Evolutionary conservation across 2,113 vertebrate genomes (phyloP).

Genomic region (Melanocharis versteri): DNA sequence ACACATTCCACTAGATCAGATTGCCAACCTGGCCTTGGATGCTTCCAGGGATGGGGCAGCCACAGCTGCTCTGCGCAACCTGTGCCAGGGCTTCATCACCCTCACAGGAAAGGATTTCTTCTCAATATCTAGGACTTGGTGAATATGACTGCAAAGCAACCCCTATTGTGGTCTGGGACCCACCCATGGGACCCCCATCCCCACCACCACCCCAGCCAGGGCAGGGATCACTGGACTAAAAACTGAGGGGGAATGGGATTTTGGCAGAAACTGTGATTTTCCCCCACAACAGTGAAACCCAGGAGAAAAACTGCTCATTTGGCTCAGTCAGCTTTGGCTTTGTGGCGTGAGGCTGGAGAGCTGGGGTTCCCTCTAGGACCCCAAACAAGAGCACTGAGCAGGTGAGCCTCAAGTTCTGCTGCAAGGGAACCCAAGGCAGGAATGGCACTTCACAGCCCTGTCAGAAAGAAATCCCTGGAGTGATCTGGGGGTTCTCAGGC

Average conservation of each 20-base stretch:
- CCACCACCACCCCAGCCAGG: accelerated
- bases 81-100: neutral
- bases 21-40: neutral
- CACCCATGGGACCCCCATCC: neutral
- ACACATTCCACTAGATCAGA: neutral
- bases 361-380: neutral
- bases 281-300: neutral
- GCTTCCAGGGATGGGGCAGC: neutral
- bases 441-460: neutral
- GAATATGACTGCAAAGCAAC: neutral
- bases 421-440: neutral
- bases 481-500: neutral
- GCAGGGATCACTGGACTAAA: neutral
- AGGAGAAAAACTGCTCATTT: neutral
- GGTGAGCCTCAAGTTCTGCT: neutral
- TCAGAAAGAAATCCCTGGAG: neutral
- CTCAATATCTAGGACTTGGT: neutral
- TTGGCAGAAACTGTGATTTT: neutral
- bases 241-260: neutral
- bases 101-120: neutral
- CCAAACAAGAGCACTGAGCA: neutral
- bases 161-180: neutral
- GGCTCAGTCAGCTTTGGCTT: neutral
- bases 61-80: neutral
- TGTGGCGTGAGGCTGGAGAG: accelerated